These are phyloP conservation scores for Electrona antarctica DNA, from an alignment of 2,113 vertebrate genomes.

Conservation along the genomic window DNA sequence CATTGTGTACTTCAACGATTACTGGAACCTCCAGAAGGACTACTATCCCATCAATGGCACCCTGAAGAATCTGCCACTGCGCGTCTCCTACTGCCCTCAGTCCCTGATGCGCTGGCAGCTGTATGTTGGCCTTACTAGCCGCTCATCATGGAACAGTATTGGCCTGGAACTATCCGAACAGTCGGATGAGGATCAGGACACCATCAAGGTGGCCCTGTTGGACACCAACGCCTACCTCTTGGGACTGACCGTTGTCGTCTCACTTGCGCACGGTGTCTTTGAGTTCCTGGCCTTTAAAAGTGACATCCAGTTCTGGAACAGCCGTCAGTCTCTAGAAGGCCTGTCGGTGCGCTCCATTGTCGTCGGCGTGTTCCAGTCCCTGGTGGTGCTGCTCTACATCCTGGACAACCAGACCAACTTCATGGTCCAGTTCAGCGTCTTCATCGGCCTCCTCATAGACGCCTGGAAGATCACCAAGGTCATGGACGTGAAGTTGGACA, in stretches of 20 bases:
- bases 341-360: slow-evolving; percentile 94
- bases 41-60: slow-evolving; percentile 91
- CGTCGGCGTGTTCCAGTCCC: slow-evolving; percentile 94
- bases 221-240: slow-evolving; percentile 95
- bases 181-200: slow-evolving; percentile 95
- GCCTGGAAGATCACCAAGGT: slow-evolving; percentile 99
- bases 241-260: slow-evolving; percentile 91
- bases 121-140: slow-evolving; percentile 90
- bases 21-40: slow-evolving; percentile 98
- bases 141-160: slow-evolving; percentile 93
- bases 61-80: slow-evolving; percentile 83
- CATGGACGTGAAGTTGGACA: slow-evolving; percentile 95
- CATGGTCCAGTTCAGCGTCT: slow-evolving; percentile 96
- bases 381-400: slow-evolving; percentile 94
- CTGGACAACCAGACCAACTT: slow-evolving; percentile 98
- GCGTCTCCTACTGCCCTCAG: slow-evolving; percentile 88
- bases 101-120: slow-evolving; percentile 98
- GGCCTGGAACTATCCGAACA: slow-evolving; percentile 93
- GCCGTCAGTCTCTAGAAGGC: slow-evolving; percentile 94
- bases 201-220: slow-evolving; percentile 92
- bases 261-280: slow-evolving; percentile 94
- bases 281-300: slow-evolving; percentile 98
- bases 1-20: slow-evolving; percentile 96
- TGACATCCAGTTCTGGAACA: slow-evolving; percentile 99
- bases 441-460: slow-evolving; percentile 95